Base-by-base conservation (phyloP, 2,797 vertebrate genomes). In the Rousettus madagascariensis region DNA sequence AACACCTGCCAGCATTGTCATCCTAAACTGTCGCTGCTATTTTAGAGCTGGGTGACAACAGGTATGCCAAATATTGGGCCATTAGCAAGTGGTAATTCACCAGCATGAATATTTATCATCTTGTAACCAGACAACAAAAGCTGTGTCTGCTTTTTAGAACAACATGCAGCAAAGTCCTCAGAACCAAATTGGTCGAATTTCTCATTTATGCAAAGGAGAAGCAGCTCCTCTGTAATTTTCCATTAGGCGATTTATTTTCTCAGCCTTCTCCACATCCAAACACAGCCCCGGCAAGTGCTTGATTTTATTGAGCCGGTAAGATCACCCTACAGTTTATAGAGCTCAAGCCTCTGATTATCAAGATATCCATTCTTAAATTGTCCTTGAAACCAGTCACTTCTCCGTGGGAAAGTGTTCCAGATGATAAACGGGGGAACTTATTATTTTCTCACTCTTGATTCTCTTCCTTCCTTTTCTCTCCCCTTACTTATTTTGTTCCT, bases 41-140 rank as follows among this genome's bases (percentile, higher is more conserved):
- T 97, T 96, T 11, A 36, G 90, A 97, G 89, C 1, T 0, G 46
- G 94, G 49, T 82, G 90, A 80, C 95, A 95, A 96, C 96, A 97
- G 97, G 96, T 98, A 96, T 95, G 95, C 93, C 82, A 74, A 89
- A 95, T 95, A 79, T 15, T 5, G 88, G 94, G 82, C 85, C 95
- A 95, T 97, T 96, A 97, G 95, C 26, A 1, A 65, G 68, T 10
- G 17, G 74, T 95, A 93, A 95, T 96, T 96, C 96, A 68, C 68
- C 5, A 2, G 85, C 74, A 95, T 96, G 96, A 91, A 96, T 97
- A 97, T 97, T 96, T 96, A 96, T 97, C 95, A 95, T 91, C 92
- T 88, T 9, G 1, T 89, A 96, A 96, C 0, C 19, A 94, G 95
- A 87, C 91, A 65, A 75, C 93, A 86, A 83, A 95, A 83, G 85